These are phyloP conservation scores for Aspidiotus rigidus DNA, from an alignment of 2,888 invertebrate species.

Conservation along the genomic window DNA sequence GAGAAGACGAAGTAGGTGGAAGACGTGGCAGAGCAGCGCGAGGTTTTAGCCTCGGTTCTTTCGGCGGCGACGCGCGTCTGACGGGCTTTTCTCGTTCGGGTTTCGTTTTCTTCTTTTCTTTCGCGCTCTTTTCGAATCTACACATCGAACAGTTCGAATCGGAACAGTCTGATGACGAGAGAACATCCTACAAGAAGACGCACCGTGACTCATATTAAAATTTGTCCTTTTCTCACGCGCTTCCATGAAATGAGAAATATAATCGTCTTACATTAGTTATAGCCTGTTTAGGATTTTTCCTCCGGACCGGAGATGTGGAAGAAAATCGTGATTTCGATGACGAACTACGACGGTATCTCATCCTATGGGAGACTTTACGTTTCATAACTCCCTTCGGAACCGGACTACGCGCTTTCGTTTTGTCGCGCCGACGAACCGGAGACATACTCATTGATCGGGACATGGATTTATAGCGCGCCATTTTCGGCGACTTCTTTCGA, in stretches of 20 bases:
- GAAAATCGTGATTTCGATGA: conserved; percentile 16
- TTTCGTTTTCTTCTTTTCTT: conserved; percentile 21
- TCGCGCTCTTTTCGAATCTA: conserved; percentile 21
- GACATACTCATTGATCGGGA: conserved; percentile 12
- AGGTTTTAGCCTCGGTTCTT: conserved; percentile 34
- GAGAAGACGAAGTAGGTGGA: conserved; percentile 34
- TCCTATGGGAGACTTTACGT: conserved; percentile 15
- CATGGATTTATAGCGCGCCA: conserved; percentile 22
- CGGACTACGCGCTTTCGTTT: conserved; percentile 16
- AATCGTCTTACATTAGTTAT: conserved; percentile 8
- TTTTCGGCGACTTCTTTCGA: conserved; percentile 28
- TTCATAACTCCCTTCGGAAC: not conserved
- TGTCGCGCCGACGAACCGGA: conserved; percentile 17
- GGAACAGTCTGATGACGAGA: conserved; percentile 34
- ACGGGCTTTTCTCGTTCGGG: conserved; percentile 30
- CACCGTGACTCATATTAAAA: conserved; percentile 1
- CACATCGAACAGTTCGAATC: conserved; percentile 36
- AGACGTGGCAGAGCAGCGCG: conserved; percentile 31
- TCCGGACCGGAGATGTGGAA: conserved; percentile 15
- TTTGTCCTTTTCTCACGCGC: not conserved
- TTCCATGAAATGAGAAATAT: too few relatives aligned
- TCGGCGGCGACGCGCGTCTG: conserved; percentile 32
- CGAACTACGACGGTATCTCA: conserved; percentile 6
- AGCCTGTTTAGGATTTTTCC: conserved; percentile 14
- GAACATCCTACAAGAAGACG: conserved; percentile 13